Conservation (phyloP, 2,797 vertebrate genomes). For the Sebastolobus altivelis region DNA sequence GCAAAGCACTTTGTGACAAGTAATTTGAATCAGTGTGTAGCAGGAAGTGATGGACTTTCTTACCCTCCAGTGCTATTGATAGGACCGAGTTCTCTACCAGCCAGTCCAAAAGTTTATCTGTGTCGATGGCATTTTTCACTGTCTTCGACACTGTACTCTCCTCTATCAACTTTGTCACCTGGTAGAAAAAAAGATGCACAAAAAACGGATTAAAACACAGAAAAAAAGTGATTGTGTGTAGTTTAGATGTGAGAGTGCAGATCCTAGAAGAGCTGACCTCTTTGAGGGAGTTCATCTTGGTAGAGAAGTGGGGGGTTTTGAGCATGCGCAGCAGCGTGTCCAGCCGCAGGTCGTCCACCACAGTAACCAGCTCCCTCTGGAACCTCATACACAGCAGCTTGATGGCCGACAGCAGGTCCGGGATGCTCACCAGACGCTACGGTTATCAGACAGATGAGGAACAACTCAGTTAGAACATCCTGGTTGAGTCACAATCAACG, state of each 20-base stretch:
- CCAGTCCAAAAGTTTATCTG: slow-evolving; percentile 96
- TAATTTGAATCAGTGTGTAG: background rate
- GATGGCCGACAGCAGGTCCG: slow-evolving; percentile 97
- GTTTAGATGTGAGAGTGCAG: background rate
- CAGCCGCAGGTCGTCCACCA: slow-evolving; percentile 94
- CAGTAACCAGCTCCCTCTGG: slow-evolving; percentile 94
- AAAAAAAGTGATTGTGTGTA: background rate
- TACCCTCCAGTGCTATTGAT: slow-evolving; percentile 98
- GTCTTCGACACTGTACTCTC: slow-evolving; percentile 98
- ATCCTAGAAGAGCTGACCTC: slow-evolving; percentile 85
- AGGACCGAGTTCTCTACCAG: slow-evolving; percentile 98
- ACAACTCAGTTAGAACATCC: slow-evolving; percentile 1
- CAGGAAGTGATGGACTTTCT: slow-evolving; percentile 12
- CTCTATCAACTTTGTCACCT: slow-evolving; percentile 99
- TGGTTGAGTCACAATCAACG: background rate
- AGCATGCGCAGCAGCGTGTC: slow-evolving; percentile 98
- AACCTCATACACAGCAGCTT: slow-evolving; percentile 99
- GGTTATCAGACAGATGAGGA: slow-evolving; percentile 13
- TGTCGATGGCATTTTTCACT: slow-evolving; percentile 98
- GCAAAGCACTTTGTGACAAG: background rate
- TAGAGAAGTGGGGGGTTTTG: slow-evolving; percentile 98
- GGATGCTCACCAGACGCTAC: slow-evolving; percentile 97
- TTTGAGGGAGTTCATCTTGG: slow-evolving; percentile 99
- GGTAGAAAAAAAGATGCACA: slow-evolving; percentile 5
- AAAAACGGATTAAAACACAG: background rate